Evolutionary conservation across 2,888 invertebrate genomes (phyloP), one percentile per base, ranked within the genome.

Genomic region (Drosophila suboccidentalis): DNA sequence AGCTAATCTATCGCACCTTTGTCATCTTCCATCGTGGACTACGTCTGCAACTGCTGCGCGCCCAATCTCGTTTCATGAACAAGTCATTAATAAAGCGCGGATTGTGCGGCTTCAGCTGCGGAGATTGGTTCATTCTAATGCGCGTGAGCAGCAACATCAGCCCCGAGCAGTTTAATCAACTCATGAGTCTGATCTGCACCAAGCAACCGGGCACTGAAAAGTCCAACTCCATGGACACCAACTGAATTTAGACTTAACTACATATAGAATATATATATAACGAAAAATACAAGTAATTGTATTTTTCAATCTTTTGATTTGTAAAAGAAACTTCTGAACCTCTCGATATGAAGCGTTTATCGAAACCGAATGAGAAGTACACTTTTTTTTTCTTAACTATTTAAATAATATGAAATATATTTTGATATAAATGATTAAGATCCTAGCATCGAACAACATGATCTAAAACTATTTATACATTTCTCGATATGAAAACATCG

Each of bases 71-170:
- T 15, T 77, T 74, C 29, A 87, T 91, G 81, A 69, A 90, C 6
- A 78, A 73, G 13, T 47, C 66, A 1, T 75, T 88, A 9, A 68
- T 92, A 1, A 80, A 75, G 4, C 63, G 54, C 8, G 80, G 82
- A 1, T 22, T 91, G 6, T 57, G 75, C 9, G 74, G 77, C 3
- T 86, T 80, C 34, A 93, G 94, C 59, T 95, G 95, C 69, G 96
- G 96, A 0, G 97, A 97, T 91, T 97, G 96, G 95, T 97, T 97
- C 91, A 90, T 97, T 38, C 92, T 97, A 10, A 95, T 96, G 90
- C 95, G 96, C 89, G 93, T 97, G 50, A 95, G 96, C 64, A 95
- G 95, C 88, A 97, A 97, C 91, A 94, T 97, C 80, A 96, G 96
- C 91, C 95, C 95, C 0, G 92, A 95, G 17, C 93, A 95, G 55